phyloP scores from a whole-genome alignment of 2,113 vertebrate species.

The Formicarius rufipectus region DNA sequence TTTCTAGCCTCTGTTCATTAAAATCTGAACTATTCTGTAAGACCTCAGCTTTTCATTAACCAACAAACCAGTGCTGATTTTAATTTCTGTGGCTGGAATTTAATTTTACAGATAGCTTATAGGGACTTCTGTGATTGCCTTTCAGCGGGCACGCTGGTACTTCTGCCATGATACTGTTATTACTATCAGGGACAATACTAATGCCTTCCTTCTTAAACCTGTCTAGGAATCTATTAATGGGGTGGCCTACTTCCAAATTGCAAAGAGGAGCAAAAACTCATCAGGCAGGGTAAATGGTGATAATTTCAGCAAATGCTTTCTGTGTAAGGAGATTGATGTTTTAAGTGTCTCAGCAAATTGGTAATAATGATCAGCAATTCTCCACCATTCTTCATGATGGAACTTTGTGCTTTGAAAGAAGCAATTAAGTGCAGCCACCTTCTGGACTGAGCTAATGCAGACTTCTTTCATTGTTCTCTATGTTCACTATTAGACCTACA shows the following conservation, averaged over 20 bases:
- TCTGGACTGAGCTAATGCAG: not conserved
- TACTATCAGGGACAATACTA: not conserved
- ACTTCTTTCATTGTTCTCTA: not conserved
- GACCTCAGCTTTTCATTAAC: not conserved
- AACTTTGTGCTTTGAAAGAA: not conserved
- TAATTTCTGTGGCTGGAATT: conserved; percentile 25
- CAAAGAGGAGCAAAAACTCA: conserved; percentile 18
- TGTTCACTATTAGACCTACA: not conserved
- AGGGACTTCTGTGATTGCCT: not conserved
- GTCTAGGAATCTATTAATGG: conserved; percentile 4
- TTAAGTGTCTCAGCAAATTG: conserved; percentile 45
- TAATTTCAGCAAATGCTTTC: conserved; percentile 44
- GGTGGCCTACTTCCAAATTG: not conserved
- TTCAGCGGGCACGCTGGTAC: not conserved
- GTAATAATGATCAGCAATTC: conserved; percentile 38
- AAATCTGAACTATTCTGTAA: not conserved
- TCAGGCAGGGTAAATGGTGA: conserved; percentile 2
- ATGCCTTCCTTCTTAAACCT: conserved; percentile 11
- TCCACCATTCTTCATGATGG: conserved; percentile 9
- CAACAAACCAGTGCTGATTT: not conserved
- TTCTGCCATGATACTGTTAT: not conserved
- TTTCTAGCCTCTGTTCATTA: not conserved
- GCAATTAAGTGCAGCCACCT: conserved; percentile 13
- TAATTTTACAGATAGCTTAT: not conserved
- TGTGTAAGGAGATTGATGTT: conserved; percentile 27